A percentile compares a stretch with the other conserved stretches of the same genome.
phyloP scores from a whole-genome alignment of 2,797 vertebrate species.

The Poliocrania exsul region DNA sequence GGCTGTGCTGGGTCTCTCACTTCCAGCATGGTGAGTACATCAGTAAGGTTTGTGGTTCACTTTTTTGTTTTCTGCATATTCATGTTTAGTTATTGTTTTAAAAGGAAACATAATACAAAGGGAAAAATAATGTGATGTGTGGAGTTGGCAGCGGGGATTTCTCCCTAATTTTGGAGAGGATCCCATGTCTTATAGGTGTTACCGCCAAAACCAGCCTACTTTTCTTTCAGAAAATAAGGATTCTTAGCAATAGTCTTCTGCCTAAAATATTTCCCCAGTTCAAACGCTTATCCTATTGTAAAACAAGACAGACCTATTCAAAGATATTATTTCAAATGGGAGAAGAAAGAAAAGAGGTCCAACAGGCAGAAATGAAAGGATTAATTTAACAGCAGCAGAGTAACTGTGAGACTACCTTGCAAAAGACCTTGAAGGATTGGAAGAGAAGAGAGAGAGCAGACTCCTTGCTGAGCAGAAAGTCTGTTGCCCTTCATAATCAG shows the following conservation, averaged over 20 bases:
- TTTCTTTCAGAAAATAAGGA: not conserved
- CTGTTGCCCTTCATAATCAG: not conserved
- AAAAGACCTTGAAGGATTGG: not conserved
- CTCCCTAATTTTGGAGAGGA: slow-evolving; percentile 2
- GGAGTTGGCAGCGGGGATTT: not conserved
- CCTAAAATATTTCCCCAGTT: not conserved
- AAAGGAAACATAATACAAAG: not conserved
- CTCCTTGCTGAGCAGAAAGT: not conserved
- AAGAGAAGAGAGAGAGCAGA: not conserved
- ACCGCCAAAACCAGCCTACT: slow-evolving; percentile 6
- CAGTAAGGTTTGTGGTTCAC: not conserved
- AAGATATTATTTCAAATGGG: not conserved
- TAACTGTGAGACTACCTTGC: not conserved
- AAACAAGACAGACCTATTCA: not conserved
- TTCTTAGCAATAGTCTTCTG: not conserved
- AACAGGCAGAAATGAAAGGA: not conserved
- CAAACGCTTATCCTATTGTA: not conserved
- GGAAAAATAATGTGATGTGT: not conserved
- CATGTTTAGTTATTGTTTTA: not conserved
- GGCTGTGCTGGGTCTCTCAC: not conserved
- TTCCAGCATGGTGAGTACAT: not conserved
- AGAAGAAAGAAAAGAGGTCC: not conserved
- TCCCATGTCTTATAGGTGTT: slow-evolving; percentile 23
- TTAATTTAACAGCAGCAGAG: not conserved
- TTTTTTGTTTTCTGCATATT: not conserved